Percentiles rank a stretch among this genome's conserved stretches.
Evolutionary conservation across 2,797 vertebrate species (phyloP).

Genomic region (Pygocentrus nattereri): DNA sequence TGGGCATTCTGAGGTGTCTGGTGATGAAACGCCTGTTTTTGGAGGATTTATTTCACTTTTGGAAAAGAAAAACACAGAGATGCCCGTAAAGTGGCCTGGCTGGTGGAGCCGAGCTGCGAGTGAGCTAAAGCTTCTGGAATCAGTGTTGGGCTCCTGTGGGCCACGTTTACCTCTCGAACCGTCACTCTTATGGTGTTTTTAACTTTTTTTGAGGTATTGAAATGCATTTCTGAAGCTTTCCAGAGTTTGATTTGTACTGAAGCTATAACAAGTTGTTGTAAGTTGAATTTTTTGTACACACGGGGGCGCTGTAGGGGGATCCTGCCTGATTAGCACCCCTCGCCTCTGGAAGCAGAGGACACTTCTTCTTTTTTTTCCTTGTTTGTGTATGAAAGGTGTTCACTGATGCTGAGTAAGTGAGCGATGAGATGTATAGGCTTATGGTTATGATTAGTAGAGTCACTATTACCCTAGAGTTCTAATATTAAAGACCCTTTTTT

Average conservation of each 20-base stretch:
- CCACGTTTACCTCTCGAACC: conserved; percentile 70
- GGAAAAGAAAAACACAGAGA: background rate
- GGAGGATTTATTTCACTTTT: background rate
- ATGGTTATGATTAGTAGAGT: background rate
- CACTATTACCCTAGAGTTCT: background rate
- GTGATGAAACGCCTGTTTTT: background rate
- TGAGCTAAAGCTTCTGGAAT: conserved; percentile 64
- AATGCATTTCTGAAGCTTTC: conserved; percentile 57
- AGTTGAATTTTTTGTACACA: conserved; percentile 73
- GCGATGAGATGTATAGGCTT: background rate
- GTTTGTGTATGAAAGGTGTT: background rate
- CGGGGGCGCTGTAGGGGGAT: conserved; percentile 67
- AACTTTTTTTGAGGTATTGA: conserved; percentile 49
- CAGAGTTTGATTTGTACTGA: conserved; percentile 52
- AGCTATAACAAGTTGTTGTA: conserved; percentile 56
- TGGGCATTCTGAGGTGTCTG: background rate
- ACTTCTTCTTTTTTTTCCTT: background rate
- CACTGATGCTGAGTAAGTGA: background rate
- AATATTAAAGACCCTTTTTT: background rate
- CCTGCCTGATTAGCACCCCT: conserved; percentile 26
- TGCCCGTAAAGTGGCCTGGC: no score
- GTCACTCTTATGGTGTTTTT: conserved; percentile 56
- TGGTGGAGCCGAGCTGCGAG: no score
- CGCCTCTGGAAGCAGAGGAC: background rate
- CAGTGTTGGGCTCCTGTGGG: conserved; percentile 76